These are phyloP conservation scores for Ceramica pisi DNA, from an alignment of 2,888 invertebrate species.

Conservation along the genomic window DNA sequence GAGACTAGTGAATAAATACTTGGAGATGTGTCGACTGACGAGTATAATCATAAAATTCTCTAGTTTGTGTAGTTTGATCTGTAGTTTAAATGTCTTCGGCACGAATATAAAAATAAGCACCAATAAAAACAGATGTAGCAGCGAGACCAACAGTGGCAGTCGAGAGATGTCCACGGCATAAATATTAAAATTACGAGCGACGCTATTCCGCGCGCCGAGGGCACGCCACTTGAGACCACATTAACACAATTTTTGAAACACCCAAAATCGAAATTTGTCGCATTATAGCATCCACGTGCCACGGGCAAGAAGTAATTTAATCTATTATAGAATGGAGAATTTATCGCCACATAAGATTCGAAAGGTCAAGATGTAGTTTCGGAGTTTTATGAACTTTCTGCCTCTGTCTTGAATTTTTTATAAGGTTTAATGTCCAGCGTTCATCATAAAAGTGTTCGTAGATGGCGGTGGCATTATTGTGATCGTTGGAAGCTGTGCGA, in stretches of 20 bases:
- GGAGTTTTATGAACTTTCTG: conserved; percentile 53
- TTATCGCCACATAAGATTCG: conserved; percentile 45
- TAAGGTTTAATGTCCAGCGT: conserved; percentile 33
- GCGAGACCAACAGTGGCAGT: conserved; percentile 63
- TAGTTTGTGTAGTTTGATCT: conserved; percentile 38
- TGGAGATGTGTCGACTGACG: conserved; percentile 19
- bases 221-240: conserved; percentile 53
- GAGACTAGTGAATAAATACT: conserved; percentile 32
- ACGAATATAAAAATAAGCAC: conserved; percentile 50
- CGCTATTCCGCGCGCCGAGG: conserved; percentile 34
- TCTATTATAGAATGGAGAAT: conserved; percentile 48
- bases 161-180: conserved; percentile 61
- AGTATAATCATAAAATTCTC: conserved; percentile 24
- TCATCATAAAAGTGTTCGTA: conserved; percentile 46
- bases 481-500: conserved; percentile 41
- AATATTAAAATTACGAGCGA: conserved; percentile 66
- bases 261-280: conserved; percentile 56
- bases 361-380: conserved; percentile 54
- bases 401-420: conserved; percentile 58
- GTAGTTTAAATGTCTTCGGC: conserved; percentile 29
- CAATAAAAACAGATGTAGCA: conserved; percentile 56
- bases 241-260: conserved; percentile 68
- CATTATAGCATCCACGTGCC: conserved; percentile 63
- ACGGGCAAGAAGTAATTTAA: conserved; percentile 51
- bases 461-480: conserved; percentile 38